Base-by-base conservation (phyloP, 2,888 invertebrate species). In the Branchipolynoe longqiensis region DNA sequence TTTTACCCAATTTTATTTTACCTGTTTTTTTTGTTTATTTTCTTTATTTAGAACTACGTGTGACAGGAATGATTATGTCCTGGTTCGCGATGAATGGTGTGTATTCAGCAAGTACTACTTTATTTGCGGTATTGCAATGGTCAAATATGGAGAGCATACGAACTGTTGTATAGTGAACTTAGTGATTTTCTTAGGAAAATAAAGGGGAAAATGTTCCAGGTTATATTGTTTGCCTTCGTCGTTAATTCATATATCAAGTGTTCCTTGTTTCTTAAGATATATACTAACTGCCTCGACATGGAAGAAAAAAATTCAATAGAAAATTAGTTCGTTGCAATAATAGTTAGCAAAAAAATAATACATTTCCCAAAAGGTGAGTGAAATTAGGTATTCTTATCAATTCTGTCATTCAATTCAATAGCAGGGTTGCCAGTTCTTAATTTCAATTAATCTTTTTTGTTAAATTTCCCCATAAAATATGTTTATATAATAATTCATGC, bases 151-250 rank as follows among this genome's bases (percentile, higher is more conserved):
- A 83, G 83, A 83, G 62, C 40, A 62, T 58, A 83, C 83, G 38
- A 83, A 36, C 69, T 69, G 84, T 84, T 84, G 84, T 84, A 73
- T 84, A 84, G 84, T 84, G 25, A 84, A 41, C 73, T 31, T 41
- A 84, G 84, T 84, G 69, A 73, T 73, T 84, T 84, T 84, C 84
- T 73, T 84, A 84, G 73, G 41, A 84, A 73, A 69, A 84, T 62
- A 84, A 84, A 83, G 59, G 64, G 62, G n/a, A 33, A 69, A 78
- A 78, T 78, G 78, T 78, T 78, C 78, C 78, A 78, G 78, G 78
- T 73, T 62, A 69, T 73, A 62, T 22, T 33, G 73, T 64, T 84
- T 31, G 69, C 22, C 58, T 82, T 12, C 56, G 28, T 82, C 33
- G 48, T 31, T 38, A 38, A n/a, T 62, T 62, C 62, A 14, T 6